Conservation (phyloP, 1,140 invertebrate species). For the Dufourea novaeangliae region DNA sequence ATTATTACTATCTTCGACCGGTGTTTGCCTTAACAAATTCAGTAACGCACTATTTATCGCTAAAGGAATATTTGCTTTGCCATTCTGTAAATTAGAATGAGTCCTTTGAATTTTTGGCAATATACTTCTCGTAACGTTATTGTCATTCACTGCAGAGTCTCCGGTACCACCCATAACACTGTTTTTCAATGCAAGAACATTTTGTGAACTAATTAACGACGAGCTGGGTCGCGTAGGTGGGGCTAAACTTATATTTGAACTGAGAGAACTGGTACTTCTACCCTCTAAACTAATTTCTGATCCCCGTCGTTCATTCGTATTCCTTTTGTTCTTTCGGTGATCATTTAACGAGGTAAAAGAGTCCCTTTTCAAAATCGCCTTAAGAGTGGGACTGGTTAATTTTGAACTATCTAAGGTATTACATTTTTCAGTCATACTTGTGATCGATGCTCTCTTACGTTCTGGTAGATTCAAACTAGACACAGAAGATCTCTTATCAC, state of each 20-base stretch:
- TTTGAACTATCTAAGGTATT: conserved; percentile 72
- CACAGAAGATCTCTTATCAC: conserved; percentile 71
- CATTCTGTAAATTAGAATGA: conserved; percentile 72
- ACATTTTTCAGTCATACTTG: conserved; percentile 73
- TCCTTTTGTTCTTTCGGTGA: conserved; percentile 67
- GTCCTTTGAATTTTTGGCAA: conserved; percentile 72
- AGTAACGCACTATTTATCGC: conserved; percentile 76
- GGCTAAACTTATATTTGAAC: conserved; percentile 68
- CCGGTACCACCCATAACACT: conserved; percentile 22
- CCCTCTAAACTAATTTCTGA: conserved; percentile 71
- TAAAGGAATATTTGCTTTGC: conserved; percentile 77
- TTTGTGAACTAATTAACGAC: conserved; percentile 72
- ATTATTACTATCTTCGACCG: conserved; percentile 71
- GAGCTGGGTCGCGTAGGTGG: conserved; percentile 74
- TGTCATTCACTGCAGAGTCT: conserved; percentile 40
- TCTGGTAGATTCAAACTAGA: conserved; percentile 74
- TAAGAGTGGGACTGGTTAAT: conserved; percentile 54
- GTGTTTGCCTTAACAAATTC: conserved; percentile 75
- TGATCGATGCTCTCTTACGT: conserved; percentile 68
- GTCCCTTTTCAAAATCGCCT: conserved; percentile 61
- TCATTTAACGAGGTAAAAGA: conserved; percentile 73
- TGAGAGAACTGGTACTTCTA: conserved; percentile 69
- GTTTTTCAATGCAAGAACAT: conserved; percentile 62
- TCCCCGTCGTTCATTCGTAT: conserved; percentile 60
- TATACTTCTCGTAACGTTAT: conserved; percentile 44